Percentiles rank a stretch among this genome's conserved stretches.
phyloP scores from a whole-genome alignment of 2,797 vertebrate genomes.

The Hippoglossus hippoglossus region DNA sequence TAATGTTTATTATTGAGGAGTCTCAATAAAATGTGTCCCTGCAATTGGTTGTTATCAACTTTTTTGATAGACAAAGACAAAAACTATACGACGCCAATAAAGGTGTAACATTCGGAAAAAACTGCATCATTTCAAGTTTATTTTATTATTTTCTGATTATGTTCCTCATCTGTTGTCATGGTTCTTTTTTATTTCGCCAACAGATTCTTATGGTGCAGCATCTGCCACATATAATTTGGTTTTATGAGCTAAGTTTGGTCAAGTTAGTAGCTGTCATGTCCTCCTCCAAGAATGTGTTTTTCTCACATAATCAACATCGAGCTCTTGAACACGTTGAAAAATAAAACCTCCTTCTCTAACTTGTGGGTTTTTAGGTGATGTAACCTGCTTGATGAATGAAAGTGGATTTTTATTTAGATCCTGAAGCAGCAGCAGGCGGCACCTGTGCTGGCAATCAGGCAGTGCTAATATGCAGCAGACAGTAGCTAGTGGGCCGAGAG shows the following conservation, averaged over 20 bases:
- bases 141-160: constrained; percentile 19
- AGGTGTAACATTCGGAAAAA: constrained; percentile 11
- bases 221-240: too few relatives aligned
- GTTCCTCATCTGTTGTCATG: too few relatives aligned
- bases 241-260: too few relatives aligned
- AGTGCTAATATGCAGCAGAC: constrained; percentile 52
- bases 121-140: constrained; percentile 4
- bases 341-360: constrained; percentile 37
- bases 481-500: constrained; percentile 56
- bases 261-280: too few relatives aligned
- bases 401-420: constrained; percentile 48
- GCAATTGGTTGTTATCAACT: constrained; percentile 10
- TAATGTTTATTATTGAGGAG: constrained; percentile 27
- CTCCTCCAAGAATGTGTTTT: constrained; percentile 31
- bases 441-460: constrained; percentile 58
- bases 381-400: constrained; percentile 46
- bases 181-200: too few relatives aligned
- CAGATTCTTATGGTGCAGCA: too few relatives aligned
- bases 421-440: constrained; percentile 35
- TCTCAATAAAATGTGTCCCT: not conserved
- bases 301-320: constrained; percentile 12
- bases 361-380: constrained; percentile 38
- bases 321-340: constrained; percentile 18
- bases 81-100: not conserved
- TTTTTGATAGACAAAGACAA: not conserved